Conservation (phyloP, 2,797 vertebrate genomes). For the Hozukius guyotensis region DNA sequence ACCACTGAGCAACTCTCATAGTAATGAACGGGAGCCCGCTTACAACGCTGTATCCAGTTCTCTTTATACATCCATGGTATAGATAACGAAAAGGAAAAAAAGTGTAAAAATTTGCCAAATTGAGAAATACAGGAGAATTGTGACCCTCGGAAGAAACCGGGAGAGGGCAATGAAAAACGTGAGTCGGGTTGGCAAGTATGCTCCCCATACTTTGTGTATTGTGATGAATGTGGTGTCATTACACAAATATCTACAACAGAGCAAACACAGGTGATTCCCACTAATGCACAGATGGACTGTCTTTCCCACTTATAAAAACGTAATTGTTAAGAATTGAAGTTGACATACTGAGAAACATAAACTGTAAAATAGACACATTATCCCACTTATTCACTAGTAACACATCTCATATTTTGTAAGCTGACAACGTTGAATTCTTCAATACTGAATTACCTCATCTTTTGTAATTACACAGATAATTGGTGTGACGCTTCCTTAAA, state of each 20-base stretch:
- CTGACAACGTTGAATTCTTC: conserved; percentile 1
- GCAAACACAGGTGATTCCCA: background rate
- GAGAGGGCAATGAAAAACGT: no score
- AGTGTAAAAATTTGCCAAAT: no score
- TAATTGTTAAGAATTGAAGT: background rate
- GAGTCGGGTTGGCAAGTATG: no score
- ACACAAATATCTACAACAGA: background rate
- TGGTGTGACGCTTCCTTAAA: conserved; percentile 11
- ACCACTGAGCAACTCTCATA: no score
- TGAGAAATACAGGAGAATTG: no score
- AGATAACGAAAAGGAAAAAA: no score
- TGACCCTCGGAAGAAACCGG: no score
- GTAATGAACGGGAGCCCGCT: no score
- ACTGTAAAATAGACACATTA: conserved; percentile 21
- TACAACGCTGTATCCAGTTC: no score
- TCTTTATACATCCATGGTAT: no score
- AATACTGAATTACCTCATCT: conserved; percentile 40
- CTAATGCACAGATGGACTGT: background rate
- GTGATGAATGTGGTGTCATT: background rate
- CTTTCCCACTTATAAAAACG: background rate
- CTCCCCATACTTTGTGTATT: background rate
- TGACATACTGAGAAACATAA: background rate
- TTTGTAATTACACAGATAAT: conserved; percentile 24
- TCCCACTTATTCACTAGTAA: conserved; percentile 9
- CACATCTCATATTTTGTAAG: background rate